Evolutionary conservation across 2,797 vertebrate genomes (phyloP).

Genomic region (Mus spretus): DNA sequence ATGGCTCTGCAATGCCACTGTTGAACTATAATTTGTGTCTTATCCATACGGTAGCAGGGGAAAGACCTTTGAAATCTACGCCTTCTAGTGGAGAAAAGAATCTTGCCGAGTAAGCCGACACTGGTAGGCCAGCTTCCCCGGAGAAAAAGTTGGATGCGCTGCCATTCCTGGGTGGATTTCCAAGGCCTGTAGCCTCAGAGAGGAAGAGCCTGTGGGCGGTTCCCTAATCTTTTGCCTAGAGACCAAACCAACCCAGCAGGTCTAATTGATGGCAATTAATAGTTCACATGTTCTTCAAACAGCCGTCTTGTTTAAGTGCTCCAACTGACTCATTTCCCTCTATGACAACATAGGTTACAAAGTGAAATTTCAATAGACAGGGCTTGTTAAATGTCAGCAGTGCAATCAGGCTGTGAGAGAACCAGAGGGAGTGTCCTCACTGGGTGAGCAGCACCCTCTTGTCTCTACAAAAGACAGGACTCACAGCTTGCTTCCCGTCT

Average conservation of each 20-base stretch:
- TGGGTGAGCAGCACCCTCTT: not conserved
- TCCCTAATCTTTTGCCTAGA: not conserved
- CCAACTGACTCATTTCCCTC: constrained; percentile 1
- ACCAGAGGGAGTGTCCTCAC: not conserved
- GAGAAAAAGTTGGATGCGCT: not conserved
- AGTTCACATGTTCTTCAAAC: not conserved
- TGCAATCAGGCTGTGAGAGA: not conserved
- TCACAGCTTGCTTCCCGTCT: not conserved
- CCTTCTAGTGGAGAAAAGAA: not conserved
- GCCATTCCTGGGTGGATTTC: not conserved
- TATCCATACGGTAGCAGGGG: not conserved
- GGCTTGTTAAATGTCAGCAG: not conserved
- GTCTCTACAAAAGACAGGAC: not conserved
- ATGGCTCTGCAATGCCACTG: fast-evolving
- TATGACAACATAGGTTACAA: not conserved
- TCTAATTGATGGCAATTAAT: not conserved
- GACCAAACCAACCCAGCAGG: not conserved
- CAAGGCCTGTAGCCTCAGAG: not conserved
- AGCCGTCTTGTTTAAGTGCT: not conserved
- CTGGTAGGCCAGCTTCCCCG: not conserved
- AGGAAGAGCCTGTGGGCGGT: not conserved
- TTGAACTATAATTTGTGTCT: not conserved
- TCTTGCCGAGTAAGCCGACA: not conserved
- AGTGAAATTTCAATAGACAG: not conserved
- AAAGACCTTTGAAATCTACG: not conserved